phyloP scores from a whole-genome alignment of 1,140 invertebrate genomes.

The Leptopilina clavipes region DNA sequence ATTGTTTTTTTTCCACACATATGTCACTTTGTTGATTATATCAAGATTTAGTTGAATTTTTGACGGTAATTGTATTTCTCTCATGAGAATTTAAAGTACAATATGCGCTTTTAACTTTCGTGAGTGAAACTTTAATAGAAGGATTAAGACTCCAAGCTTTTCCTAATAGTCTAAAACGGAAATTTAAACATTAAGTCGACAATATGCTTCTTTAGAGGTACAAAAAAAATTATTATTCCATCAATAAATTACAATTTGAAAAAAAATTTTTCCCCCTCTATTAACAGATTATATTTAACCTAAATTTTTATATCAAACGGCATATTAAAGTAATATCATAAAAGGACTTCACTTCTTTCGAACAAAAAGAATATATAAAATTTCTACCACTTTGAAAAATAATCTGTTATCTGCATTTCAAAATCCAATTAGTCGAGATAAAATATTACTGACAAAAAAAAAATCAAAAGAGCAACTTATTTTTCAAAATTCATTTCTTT shows the following conservation, averaged over 20 bases:
- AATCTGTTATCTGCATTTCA: background rate
- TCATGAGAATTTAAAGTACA: background rate
- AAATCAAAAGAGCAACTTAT: background rate
- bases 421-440: too few species aligned
- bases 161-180: background rate
- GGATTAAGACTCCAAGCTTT: conserved; percentile 52
- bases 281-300: background rate
- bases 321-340: background rate
- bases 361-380: background rate
- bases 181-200: background rate
- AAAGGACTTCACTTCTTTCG: background rate
- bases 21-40: too few species aligned
- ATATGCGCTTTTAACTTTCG: conserved; percentile 36
- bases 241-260: background rate
- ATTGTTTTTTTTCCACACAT: too few species aligned
- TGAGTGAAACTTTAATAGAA: conserved; percentile 57
- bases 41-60: too few species aligned
- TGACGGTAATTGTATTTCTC: too few species aligned
- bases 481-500: conserved; percentile 4
- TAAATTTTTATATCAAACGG: background rate
- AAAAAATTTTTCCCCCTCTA: background rate
- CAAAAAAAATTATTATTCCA: background rate
- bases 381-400: background rate
- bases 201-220: background rate
- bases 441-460: too few species aligned